These are phyloP conservation scores for Falco columbarius DNA, from an alignment of 2,797 vertebrate genomes.

Conservation along the genomic window DNA sequence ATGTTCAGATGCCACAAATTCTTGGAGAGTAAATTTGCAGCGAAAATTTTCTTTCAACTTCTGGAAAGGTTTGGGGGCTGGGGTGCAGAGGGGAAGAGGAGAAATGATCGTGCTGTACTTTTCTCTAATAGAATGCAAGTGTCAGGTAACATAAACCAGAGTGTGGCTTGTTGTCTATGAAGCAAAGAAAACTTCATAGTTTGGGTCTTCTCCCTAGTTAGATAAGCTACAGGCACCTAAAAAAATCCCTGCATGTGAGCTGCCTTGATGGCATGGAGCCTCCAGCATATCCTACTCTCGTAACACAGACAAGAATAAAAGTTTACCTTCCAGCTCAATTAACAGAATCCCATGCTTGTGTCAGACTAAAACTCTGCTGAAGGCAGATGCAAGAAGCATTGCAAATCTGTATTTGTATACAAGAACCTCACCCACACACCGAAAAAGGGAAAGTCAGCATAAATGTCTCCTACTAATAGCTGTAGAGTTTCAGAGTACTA, in stretches of 20 bases:
- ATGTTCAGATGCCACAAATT: not conserved
- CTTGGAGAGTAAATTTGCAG: not conserved
- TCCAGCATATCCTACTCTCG: not conserved
- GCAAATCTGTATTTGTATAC: fast-evolving
- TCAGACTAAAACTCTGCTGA: not conserved
- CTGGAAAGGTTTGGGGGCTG: not conserved
- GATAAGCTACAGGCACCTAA: not conserved
- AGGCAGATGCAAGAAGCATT: not conserved
- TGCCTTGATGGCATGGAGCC: not conserved
- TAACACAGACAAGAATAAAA: not conserved
- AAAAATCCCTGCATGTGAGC: not conserved
- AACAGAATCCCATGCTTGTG: not conserved
- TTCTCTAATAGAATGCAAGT: fast-evolving
- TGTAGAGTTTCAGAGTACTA: not conserved
- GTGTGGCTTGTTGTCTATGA: not conserved
- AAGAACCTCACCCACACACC: not conserved
- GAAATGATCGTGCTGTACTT: not conserved
- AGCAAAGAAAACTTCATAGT: not conserved
- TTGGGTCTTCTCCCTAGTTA: not conserved
- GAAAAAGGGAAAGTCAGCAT: not conserved
- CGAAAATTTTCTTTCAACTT: not conserved
- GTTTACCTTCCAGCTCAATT: not conserved
- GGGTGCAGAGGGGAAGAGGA: fast-evolving
- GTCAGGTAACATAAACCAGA: not conserved
- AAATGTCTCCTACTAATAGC: not conserved